Percentiles rank a stretch among this genome's conserved stretches.
Conservation (phyloP, 2,797 vertebrate genomes). For the Squalus acanthias region DNA sequence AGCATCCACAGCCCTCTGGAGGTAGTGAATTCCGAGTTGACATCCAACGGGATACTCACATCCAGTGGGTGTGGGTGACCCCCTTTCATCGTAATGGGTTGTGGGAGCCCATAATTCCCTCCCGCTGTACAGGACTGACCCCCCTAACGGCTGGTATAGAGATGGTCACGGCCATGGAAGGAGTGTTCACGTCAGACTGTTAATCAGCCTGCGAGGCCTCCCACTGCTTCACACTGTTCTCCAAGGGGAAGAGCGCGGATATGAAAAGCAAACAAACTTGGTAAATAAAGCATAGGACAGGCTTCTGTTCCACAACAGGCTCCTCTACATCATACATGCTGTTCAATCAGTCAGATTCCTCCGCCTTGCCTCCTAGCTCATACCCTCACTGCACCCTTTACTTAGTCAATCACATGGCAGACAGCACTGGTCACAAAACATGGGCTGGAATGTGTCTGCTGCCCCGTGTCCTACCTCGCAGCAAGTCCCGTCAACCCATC, state of each 20-base stretch:
- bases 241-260: background rate
- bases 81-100: no score
- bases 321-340: background rate
- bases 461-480: background rate
- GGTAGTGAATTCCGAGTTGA: background rate
- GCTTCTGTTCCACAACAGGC: background rate
- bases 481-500: background rate
- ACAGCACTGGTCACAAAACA: background rate
- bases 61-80: background rate
- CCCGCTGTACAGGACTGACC: no score
- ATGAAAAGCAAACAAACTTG: background rate
- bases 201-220: no score
- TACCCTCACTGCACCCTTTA: background rate
- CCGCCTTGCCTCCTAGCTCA: background rate
- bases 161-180: no score
- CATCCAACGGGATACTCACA: background rate
- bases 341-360: background rate
- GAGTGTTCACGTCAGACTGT: no score
- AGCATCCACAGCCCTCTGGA: background rate
- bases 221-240: background rate
- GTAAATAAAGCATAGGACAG: background rate
- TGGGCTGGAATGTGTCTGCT: background rate
- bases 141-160: no score
- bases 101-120: no score
- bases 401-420: background rate